Evolutionary conservation across 2,797 vertebrate species (phyloP).

Genomic region (Mus minutoides): DNA sequence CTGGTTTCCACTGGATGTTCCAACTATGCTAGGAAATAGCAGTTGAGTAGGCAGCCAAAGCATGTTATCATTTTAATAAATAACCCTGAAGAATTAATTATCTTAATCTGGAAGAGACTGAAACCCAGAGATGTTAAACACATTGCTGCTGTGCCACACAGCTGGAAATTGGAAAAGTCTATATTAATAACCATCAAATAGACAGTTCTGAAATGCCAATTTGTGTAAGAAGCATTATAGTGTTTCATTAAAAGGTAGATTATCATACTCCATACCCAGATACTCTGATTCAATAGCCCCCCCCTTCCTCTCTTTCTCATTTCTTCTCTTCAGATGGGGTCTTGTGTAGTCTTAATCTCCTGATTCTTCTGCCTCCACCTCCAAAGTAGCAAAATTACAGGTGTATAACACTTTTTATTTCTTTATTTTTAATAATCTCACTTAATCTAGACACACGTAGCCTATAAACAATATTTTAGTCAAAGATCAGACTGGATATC

Average conservation of each 20-base stretch:
- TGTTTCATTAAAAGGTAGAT: not conserved
- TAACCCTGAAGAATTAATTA: not conserved
- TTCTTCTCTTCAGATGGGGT: not conserved
- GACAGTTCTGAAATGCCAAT: slow-evolving; percentile 22
- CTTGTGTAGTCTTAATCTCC: not conserved
- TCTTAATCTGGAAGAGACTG: not conserved
- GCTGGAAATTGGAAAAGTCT: slow-evolving; percentile 4
- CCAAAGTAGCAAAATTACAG: not conserved
- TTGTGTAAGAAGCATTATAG: slow-evolving; percentile 18
- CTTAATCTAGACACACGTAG: not conserved
- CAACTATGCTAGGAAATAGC: not conserved
- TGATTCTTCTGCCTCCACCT: not conserved
- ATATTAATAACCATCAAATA: not conserved
- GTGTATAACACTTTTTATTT: not conserved
- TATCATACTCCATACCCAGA: not conserved
- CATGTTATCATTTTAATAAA: not conserved
- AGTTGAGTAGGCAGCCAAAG: not conserved
- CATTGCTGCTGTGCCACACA: not conserved
- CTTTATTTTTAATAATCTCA: slow-evolving; percentile 9
- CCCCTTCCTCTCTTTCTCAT: not conserved
- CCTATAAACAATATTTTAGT: not conserved
- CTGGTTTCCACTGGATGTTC: not conserved
- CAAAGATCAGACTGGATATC: not conserved
- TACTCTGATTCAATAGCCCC: not conserved
- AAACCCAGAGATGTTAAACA: not conserved